Percentiles rank a stretch among this genome's conserved stretches.
Evolutionary conservation across 2,797 vertebrate genomes (phyloP).

Genomic region (Sebastiscus albofasciatus): DNA sequence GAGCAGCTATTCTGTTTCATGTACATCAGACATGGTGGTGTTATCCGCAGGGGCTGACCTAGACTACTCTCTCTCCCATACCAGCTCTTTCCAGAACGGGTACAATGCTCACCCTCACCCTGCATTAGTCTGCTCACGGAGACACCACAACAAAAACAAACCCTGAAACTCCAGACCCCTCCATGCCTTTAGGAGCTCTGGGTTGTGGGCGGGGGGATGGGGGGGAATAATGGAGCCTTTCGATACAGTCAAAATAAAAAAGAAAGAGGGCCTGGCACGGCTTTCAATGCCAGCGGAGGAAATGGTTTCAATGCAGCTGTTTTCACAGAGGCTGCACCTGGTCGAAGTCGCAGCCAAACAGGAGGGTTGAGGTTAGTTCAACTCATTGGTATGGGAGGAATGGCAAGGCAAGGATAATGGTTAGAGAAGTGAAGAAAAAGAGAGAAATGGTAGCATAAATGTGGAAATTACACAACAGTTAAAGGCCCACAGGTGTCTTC

Average conservation of each 20-base stretch:
- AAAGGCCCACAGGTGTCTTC: constrained; percentile 15
- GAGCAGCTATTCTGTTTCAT: constrained; percentile 70
- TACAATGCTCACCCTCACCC: constrained; percentile 50
- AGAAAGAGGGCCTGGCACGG: constrained; percentile 45
- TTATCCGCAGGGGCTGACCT: constrained; percentile 65
- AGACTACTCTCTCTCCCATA: constrained; percentile 49
- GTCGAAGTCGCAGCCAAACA: constrained; percentile 53
- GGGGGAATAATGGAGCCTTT: constrained; percentile 69
- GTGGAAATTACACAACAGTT: constrained; percentile 27
- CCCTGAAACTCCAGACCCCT: constrained; percentile 58
- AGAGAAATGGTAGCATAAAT: constrained; percentile 13
- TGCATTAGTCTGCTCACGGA: constrained; percentile 70
- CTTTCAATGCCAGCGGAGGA: constrained; percentile 59
- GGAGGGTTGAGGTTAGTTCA: constrained; percentile 61
- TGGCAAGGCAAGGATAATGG: constrained; percentile 22
- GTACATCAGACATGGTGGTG: constrained; percentile 68
- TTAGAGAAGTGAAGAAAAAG: constrained; percentile 4
- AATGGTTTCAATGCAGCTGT: constrained; percentile 72
- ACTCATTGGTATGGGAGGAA: constrained; percentile 51
- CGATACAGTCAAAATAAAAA: constrained; percentile 67
- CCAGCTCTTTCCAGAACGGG: constrained; percentile 51
- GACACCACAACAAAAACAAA: constrained; percentile 71
- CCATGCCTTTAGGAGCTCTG: constrained; percentile 50
- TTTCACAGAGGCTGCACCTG: constrained; percentile 76
- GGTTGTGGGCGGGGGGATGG: constrained; percentile 17